Base-by-base conservation (phyloP, 2,797 vertebrate species). In the Amblyopsis hoosieri region DNA sequence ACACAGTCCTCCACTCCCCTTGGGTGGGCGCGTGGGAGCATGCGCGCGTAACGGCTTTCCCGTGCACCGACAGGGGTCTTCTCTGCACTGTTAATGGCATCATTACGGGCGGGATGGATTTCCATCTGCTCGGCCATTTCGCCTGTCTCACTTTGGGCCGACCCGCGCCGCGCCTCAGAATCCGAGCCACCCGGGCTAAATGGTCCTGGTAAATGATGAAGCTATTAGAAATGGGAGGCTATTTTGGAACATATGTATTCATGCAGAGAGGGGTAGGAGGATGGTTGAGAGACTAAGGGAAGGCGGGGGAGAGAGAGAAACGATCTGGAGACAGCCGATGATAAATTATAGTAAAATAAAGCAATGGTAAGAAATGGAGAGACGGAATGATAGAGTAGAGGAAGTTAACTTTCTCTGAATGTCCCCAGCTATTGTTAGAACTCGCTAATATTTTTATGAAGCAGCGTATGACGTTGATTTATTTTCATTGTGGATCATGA, bases 151-250 rank as follows among this genome's bases (percentile, higher is more conserved):
- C 87, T 87, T 81, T 78, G 87, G 83, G 81, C 83, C 81, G 83
- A 83, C 87, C 87, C 80, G 78, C 79, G 72, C 79, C 45, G 83
- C 46, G 71, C 73, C 71, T 76, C 85, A 66, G 84, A 90, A 90
- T 91, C 89, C 86, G 85, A 89, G 78, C 75, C 86, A 83, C 85
- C 75, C 62, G 48, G 78, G 72, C 81, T 89, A 90, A 92, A 92
- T 91, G 86, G 78, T 72, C 77, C 71, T 69, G 72, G 76, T 91
- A 89, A 93, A 92, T 93, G 86, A 93, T 91, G 86, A 87, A 91
- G 79, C 85, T 64, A 85, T 90, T 87, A 82, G 84, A 90, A 86
- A 87, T 85, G 71, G 78, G 78, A 64, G 80, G 73, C 86, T 91
- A 90, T 92, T 92, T 92, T 91, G 72, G 85, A 87, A 83, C 88